phyloP scores from a whole-genome alignment of 2,797 vertebrate genomes.

The Tarsius wallacei region DNA sequence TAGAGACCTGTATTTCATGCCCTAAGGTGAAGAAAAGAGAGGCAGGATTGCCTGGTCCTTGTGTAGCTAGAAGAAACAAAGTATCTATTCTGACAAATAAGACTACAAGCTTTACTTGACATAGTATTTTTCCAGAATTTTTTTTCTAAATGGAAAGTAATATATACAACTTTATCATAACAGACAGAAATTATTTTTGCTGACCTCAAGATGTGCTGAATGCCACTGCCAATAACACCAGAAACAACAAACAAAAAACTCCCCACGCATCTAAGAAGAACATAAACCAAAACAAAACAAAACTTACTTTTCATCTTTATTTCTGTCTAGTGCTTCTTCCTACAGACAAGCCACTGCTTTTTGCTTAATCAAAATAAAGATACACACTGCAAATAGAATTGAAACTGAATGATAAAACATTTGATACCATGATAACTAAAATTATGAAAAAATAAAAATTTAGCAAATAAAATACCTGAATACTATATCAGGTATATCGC shows the following conservation, averaged over 20 bases:
- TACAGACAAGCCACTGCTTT: neutral
- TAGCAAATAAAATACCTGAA: constrained; percentile 48
- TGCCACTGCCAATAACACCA: neutral
- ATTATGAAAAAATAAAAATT: constrained; percentile 53
- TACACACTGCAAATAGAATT: neutral
- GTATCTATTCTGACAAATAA: neutral
- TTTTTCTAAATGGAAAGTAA: constrained; percentile 80
- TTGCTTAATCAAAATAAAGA: neutral
- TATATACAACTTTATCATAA: constrained; percentile 66
- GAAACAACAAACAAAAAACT: constrained; percentile 37
- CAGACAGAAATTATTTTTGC: constrained; percentile 63
- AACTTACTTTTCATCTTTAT: constrained; percentile 50
- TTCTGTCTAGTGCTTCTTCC: neutral
- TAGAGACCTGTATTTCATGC: constrained; percentile 44
- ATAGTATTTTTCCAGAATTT: constrained; percentile 63
- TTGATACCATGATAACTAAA: constrained; percentile 26
- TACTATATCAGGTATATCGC: constrained; percentile 41
- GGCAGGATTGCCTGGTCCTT: neutral
- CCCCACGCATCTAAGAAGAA: neutral
- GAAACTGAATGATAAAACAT: neutral
- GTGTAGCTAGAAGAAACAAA: neutral
- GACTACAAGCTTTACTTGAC: neutral
- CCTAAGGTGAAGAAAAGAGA: neutral
- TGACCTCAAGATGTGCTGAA: constrained; percentile 62
- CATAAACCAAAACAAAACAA: neutral